Evolutionary conservation across 2,113 vertebrate genomes (phyloP).

Genomic region (Nycticorax nycticorax): DNA sequence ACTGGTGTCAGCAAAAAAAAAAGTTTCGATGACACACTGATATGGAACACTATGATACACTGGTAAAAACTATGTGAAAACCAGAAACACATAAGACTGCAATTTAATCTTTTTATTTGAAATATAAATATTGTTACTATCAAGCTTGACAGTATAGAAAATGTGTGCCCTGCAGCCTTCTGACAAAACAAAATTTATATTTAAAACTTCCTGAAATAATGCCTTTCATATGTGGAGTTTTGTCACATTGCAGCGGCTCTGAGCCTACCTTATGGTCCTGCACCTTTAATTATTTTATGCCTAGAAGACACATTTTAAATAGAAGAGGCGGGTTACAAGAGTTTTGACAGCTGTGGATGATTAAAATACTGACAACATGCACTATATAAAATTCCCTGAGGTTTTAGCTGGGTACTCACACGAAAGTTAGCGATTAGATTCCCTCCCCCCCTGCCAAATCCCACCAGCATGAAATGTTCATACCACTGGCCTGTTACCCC

Average conservation of each 20-base stretch:
- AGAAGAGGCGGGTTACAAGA: conserved; percentile 87
- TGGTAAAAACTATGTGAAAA: conserved; percentile 75
- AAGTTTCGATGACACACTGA: conserved; percentile 67
- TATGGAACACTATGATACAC: conserved; percentile 77
- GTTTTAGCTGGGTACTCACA: conserved; percentile 79
- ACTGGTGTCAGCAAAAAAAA: conserved; percentile 76
- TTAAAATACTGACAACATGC: conserved; percentile 88
- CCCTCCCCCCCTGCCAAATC: conserved; percentile 33
- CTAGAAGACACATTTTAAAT: conserved; percentile 91
- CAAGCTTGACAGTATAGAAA: conserved; percentile 89
- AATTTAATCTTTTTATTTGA: conserved; percentile 89
- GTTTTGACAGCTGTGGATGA: conserved; percentile 88
- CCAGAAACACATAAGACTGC: conserved; percentile 81
- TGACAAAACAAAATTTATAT: conserved; percentile 89
- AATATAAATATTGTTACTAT: conserved; percentile 90
- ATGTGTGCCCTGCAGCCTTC: conserved; percentile 86
- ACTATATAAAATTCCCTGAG: conserved; percentile 82
- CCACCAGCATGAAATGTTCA: conserved; percentile 46
- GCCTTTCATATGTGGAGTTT: conserved; percentile 82
- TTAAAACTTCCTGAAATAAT: conserved; percentile 90
- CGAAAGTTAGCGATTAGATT: conserved; percentile 74
- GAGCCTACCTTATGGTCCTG: conserved; percentile 77
- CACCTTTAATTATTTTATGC: conserved; percentile 92
- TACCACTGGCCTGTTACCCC: conserved; percentile 1
- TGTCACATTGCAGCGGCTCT: conserved; percentile 81